Evolutionary conservation across 2,888 invertebrate genomes (phyloP).

Genomic region (Papilio demoleus): DNA sequence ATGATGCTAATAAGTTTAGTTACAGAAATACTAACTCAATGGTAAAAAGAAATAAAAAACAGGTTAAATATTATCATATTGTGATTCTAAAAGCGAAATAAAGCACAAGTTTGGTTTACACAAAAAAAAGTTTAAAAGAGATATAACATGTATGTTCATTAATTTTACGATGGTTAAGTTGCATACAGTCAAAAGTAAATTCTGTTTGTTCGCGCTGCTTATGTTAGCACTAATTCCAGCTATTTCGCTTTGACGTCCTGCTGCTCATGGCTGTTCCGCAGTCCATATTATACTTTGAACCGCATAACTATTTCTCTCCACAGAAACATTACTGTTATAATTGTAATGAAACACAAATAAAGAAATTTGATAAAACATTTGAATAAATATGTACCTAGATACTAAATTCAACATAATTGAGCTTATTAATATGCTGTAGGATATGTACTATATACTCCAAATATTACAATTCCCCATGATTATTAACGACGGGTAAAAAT

Average conservation of each 20-base stretch:
- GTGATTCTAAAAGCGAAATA: too few species aligned
- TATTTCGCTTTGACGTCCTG: neutral
- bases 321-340: neutral
- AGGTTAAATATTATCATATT: too few species aligned
- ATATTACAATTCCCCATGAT: too few species aligned
- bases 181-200: neutral
- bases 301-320: neutral
- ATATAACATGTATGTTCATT: neutral
- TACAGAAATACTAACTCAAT: too few species aligned
- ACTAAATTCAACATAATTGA: neutral
- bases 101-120: too few species aligned
- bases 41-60: too few species aligned
- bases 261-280: neutral
- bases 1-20: too few species aligned
- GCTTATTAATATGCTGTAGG: too few species aligned
- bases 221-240: neutral
- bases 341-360: neutral
- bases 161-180: neutral
- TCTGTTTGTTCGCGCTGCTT: neutral
- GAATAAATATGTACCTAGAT: neutral
- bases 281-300: constrained; percentile 4
- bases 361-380: neutral
- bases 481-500: too few species aligned
- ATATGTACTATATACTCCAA: too few species aligned
- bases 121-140: neutral